Evolutionary conservation across 2,888 invertebrate species (phyloP).

Genomic region (Parasteatoda lunata): DNA sequence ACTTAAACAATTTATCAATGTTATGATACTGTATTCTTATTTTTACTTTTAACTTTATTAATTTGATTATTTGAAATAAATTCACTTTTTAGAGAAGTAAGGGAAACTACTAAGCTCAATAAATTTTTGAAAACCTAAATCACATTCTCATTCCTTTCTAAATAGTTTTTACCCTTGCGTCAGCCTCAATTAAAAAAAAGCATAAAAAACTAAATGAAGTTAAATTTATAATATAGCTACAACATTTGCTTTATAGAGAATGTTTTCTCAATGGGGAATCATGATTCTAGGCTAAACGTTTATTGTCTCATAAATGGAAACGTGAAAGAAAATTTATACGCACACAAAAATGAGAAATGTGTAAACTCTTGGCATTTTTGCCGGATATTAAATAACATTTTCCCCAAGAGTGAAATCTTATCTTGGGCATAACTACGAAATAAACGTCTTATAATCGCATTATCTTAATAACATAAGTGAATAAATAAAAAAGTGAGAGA

Average conservation of each 20-base stretch:
- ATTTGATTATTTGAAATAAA: too few relatives aligned
- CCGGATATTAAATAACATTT: constrained; percentile 45
- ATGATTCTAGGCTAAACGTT: constrained; percentile 24
- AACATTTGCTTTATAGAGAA: neutral
- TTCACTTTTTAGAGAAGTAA: too few relatives aligned
- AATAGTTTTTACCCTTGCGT: too few relatives aligned
- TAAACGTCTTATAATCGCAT: constrained; percentile 55
- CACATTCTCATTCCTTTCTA: too few relatives aligned
- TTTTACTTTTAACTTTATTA: too few relatives aligned
- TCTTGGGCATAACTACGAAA: constrained; percentile 40
- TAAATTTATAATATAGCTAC: too few relatives aligned
- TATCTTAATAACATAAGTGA: constrained; percentile 47
- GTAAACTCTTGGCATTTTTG: constrained; percentile 8
- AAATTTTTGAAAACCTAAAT: too few relatives aligned
- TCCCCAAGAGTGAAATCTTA: constrained; percentile 38
- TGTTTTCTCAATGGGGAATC: constrained; percentile 27
- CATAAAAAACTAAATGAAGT: too few relatives aligned
- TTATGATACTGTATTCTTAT: too few relatives aligned
- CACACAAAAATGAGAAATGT: constrained; percentile 42
- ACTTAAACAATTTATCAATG: too few relatives aligned
- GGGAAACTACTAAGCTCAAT: too few relatives aligned
- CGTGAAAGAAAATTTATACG: constrained; percentile 27
- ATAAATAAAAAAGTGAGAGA: constrained; percentile 1
- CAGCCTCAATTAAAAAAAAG: too few relatives aligned
- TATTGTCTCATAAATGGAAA: constrained; percentile 43